phyloP scores from a whole-genome alignment of 2,113 vertebrate genomes.

The Gasterosteus nipponicus region DNA sequence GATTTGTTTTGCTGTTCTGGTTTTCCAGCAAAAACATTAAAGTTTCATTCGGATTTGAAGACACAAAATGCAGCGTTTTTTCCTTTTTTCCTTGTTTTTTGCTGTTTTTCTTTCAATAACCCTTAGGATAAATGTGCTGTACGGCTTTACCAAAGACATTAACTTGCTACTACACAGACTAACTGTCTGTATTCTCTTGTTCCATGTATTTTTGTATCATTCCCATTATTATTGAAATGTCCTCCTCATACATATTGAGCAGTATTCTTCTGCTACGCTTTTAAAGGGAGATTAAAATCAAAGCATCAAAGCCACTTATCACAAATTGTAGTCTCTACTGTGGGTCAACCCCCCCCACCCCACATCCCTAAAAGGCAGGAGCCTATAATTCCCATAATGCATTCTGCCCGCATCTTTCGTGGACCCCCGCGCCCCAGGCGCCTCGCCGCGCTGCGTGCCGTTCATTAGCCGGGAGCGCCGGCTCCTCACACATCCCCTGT shows the following conservation, averaged over 20 bases:
- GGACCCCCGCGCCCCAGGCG: no score
- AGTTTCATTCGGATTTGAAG: constrained; percentile 16
- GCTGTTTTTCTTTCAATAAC: constrained; percentile 32
- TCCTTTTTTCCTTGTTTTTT: constrained; percentile 1
- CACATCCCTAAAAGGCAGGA: not conserved
- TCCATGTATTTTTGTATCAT: constrained; percentile 1
- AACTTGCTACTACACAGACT: not conserved
- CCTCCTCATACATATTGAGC: not conserved
- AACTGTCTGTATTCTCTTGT: constrained; percentile 2
- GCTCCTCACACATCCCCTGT: constrained; percentile 48
- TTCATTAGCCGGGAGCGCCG: constrained; percentile 46
- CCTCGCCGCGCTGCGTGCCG: constrained; percentile 5
- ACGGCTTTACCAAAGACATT: constrained; percentile 21
- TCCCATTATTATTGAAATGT: not conserved
- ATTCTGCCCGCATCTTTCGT: no score
- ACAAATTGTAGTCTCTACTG: not conserved
- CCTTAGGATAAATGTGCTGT: constrained; percentile 12
- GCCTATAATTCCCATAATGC: not conserved
- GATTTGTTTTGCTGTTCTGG: constrained; percentile 40
- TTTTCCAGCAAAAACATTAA: constrained; percentile 12
- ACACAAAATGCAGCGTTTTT: constrained; percentile 11
- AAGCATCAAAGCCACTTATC: not conserved
- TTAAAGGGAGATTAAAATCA: not conserved
- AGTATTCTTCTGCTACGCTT: not conserved
- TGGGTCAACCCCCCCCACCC: not conserved